A percentile compares a stretch with the other conserved stretches of the same genome.
Conservation (phyloP, 2,113 vertebrate species). For the Geococcyx californianus region DNA sequence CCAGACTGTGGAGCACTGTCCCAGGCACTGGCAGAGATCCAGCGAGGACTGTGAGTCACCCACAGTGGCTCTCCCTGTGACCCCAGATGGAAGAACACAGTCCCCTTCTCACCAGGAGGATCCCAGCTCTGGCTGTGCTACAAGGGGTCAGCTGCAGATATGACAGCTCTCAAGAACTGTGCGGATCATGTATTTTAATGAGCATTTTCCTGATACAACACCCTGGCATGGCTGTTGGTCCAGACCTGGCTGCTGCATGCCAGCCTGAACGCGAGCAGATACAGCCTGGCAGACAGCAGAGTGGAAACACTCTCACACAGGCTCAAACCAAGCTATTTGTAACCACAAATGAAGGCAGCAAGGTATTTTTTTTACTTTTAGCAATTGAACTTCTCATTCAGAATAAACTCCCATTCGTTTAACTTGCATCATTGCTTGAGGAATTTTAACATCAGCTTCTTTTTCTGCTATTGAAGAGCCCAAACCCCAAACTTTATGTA, state of each 20-base stretch:
- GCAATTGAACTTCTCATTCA: background rate
- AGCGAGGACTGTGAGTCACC: rapidly evolving
- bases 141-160: background rate
- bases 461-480: background rate
- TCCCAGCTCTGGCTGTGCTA: background rate
- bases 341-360: background rate
- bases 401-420: background rate
- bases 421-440: background rate
- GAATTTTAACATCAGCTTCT: background rate
- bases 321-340: background rate
- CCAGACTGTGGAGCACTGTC: background rate
- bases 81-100: background rate
- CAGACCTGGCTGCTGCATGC: background rate
- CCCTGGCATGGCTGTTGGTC: rapidly evolving
- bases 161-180: background rate
- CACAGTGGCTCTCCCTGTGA: rapidly evolving
- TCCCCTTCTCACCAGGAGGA: no score
- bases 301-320: background rate
- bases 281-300: background rate
- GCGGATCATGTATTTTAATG: rapidly evolving
- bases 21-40: background rate
- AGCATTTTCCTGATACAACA: background rate
- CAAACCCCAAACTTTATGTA: background rate
- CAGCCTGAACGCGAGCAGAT: background rate
- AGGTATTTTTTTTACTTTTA: background rate